Evolutionary conservation across 2,888 invertebrate genomes (phyloP).

Genomic region (Cheilosia pagana): DNA sequence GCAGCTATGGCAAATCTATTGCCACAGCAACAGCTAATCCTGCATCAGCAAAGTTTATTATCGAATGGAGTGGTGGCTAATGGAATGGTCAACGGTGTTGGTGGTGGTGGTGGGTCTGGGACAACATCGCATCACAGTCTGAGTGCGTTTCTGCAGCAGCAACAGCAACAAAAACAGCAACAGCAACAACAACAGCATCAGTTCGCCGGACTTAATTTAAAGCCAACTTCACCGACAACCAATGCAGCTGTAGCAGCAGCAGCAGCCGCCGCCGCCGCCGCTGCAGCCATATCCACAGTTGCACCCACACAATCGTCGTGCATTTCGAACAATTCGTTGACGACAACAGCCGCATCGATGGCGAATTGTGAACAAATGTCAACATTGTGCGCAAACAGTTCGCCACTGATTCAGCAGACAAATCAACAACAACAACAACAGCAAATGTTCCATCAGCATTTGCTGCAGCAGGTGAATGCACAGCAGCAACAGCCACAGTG

Average conservation of each 20-base stretch:
- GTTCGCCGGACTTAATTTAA: slow-evolving; percentile 65
- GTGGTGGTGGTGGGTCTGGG: slow-evolving; percentile 62
- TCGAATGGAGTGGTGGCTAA: slow-evolving; percentile 79
- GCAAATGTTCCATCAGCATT: slow-evolving; percentile 77
- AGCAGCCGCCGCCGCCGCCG: slow-evolving; percentile 76
- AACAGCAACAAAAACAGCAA: slow-evolving; percentile 80
- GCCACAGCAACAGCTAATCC: slow-evolving; percentile 79
- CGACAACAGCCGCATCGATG: slow-evolving; percentile 76
- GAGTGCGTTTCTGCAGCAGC: slow-evolving; percentile 79
- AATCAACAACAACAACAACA: slow-evolving; percentile 77
- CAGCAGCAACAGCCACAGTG: slow-evolving; percentile 79
- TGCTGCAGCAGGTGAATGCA: slow-evolving; percentile 80
- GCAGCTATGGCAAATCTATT: slow-evolving; percentile 82
- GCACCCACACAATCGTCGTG: slow-evolving; percentile 76
- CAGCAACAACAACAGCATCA: slow-evolving; percentile 78
- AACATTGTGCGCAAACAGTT: slow-evolving; percentile 76
- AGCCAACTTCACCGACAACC: slow-evolving; percentile 77
- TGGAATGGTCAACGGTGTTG: slow-evolving; percentile 70
- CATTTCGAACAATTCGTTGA: slow-evolving; percentile 66
- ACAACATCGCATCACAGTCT: slow-evolving; percentile 78
- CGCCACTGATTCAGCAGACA: slow-evolving; percentile 66
- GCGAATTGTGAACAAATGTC: slow-evolving; percentile 77
- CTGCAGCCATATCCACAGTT: slow-evolving; percentile 71
- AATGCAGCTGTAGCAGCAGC: slow-evolving; percentile 77
- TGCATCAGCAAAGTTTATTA: slow-evolving; percentile 81